phyloP scores from a whole-genome alignment of 2,888 invertebrate genomes.

The Carterocephalus palaemon region DNA sequence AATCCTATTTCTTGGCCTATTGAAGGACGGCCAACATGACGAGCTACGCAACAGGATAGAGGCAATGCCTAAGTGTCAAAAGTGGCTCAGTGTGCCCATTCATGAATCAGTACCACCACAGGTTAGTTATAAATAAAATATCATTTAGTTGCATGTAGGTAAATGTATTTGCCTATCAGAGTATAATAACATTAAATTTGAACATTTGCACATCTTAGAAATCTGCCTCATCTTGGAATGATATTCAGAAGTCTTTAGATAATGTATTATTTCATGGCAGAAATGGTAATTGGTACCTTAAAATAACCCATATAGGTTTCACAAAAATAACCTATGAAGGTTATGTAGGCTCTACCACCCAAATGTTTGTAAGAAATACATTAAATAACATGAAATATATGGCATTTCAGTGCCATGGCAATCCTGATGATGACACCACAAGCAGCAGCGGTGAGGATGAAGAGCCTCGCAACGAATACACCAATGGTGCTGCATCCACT shows the following conservation, averaged over 20 bases:
- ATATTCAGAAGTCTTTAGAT: too few species aligned
- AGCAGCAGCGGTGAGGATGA: constrained; percentile 64
- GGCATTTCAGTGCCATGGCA: constrained; percentile 61
- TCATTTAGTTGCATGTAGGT: too few species aligned
- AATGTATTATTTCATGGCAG: too few species aligned
- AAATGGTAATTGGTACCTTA: too few species aligned
- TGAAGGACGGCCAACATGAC: constrained; percentile 76
- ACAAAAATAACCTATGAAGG: too few species aligned
- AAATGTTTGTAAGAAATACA: too few species aligned
- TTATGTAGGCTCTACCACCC: too few species aligned
- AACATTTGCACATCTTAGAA: too few species aligned
- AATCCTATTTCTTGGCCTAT: constrained; percentile 75
- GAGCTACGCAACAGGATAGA: constrained; percentile 78
- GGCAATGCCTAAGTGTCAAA: constrained; percentile 79
- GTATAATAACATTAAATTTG: too few species aligned
- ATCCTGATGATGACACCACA: constrained; percentile 70
- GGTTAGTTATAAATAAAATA: constrained; percentile 36
- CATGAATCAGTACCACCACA: constrained; percentile 62
- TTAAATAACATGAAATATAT: constrained; percentile 2
- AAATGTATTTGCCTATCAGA: too few species aligned
- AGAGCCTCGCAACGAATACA: constrained; percentile 45
- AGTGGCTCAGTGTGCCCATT: constrained; percentile 77
- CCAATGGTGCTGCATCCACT: constrained; percentile 36
- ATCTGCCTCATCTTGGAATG: too few species aligned
- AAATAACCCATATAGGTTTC: too few species aligned